These are phyloP conservation scores for Leptinotarsa haldemani DNA, from an alignment of 2,888 invertebrate species.

Conservation along the genomic window DNA sequence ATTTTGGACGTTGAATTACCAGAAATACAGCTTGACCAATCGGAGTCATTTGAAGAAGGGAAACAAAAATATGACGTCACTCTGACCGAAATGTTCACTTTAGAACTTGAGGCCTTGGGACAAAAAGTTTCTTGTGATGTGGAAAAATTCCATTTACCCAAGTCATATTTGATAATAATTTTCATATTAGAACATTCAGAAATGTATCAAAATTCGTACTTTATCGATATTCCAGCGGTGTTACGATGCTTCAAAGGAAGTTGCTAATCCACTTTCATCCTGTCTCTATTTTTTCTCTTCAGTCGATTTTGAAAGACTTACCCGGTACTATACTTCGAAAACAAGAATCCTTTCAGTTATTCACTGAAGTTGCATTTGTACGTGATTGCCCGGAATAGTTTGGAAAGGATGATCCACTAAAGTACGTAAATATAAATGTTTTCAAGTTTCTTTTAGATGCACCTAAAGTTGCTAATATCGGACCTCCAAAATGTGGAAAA, in stretches of 20 bases:
- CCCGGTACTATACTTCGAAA: slow-evolving; percentile 72
- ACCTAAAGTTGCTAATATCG: slow-evolving; percentile 70
- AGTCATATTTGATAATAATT: slow-evolving; percentile 64
- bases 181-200: slow-evolving; percentile 56
- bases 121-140: slow-evolving; percentile 60
- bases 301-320: slow-evolving; percentile 75
- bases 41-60: slow-evolving; percentile 68
- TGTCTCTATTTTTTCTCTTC: slow-evolving; percentile 71
- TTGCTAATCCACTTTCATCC: slow-evolving; percentile 70
- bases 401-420: slow-evolving; percentile 71
- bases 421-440: slow-evolving; percentile 68
- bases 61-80: slow-evolving; percentile 65
- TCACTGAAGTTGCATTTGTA: slow-evolving; percentile 73
- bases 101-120: slow-evolving; percentile 66
- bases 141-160: slow-evolving; percentile 66
- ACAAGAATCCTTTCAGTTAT: slow-evolving; percentile 68
- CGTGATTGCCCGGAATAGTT: slow-evolving; percentile 66
- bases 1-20: slow-evolving; percentile 62
- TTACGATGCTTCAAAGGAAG: slow-evolving; percentile 67
- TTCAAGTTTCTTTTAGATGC: slow-evolving; percentile 67
- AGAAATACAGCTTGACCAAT: slow-evolving; percentile 65
- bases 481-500: slow-evolving; percentile 75
- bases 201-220: slow-evolving; percentile 65
- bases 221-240: slow-evolving; percentile 71
- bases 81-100: slow-evolving; percentile 66